Evolutionary conservation across 1,140 invertebrate species (phyloP), one percentile per base, ranked within the genome.

Genomic region (Piezodorus guildinii): DNA sequence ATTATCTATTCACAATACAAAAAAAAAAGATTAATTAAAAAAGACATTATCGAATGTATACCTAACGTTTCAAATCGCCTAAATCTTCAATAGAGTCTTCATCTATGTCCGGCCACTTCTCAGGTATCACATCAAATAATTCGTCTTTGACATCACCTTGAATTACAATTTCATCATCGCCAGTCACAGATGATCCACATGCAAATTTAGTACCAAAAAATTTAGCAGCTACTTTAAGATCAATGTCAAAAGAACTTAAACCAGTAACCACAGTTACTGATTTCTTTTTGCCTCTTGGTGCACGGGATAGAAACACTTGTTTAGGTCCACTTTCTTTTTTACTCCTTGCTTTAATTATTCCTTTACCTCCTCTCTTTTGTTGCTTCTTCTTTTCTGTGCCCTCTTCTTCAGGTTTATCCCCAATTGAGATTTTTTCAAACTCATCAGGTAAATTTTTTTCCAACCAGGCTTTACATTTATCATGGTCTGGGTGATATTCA

Each of bases 141-240:
- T 98, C 95, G 79, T 97, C 94, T 76, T 98, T 97, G 0, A 98
- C 90, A 78, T 95, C 93, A 62, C 92, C 96, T 78, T 99, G 96
- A 74, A 99, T 97, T 8, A 98, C 95, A 73, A 99, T 97, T 79
- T 99, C 97, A 82, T 99, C 96, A 65, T 97, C 94, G 15, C 94
- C 95, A 43, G 94, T 97, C 0, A 99, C 94, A 19, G 96, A 98
- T 17, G 94, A 95, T 12, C 96, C 96, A 80, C 96, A 99, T 8
- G 96, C 94, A 81, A 99, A 99, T 76, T 91, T 94, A 62, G 88
- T 89, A 43, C 94, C 92, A 79, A 99, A 99, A 75, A 94, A 96
- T 75, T 99, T 99, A 51, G 94, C 88, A 61, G 97, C 97, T 65
- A 94, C 90, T 79, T 99, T 99, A 54, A 99, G 77, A 77, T 99